Evolutionary conservation across 2,888 invertebrate species (phyloP).

Genomic region (Thymelicus lineola): DNA sequence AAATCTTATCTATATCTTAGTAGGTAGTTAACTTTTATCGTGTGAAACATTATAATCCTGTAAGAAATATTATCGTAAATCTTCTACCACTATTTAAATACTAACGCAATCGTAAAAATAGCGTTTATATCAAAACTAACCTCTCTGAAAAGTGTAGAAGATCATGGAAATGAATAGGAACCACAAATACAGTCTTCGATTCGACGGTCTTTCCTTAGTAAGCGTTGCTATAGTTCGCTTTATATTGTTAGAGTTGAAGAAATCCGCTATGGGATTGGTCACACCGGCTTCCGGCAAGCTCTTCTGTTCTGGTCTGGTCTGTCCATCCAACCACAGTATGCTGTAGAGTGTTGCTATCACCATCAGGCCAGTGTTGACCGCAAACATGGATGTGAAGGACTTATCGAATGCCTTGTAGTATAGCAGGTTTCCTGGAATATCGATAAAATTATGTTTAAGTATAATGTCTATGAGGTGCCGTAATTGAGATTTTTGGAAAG

Average conservation of each 20-base stretch:
- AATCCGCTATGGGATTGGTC: slow-evolving; percentile 87
- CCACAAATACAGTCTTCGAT: slow-evolving; percentile 87
- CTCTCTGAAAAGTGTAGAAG: slow-evolving; percentile 92
- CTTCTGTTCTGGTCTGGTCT: slow-evolving; percentile 87
- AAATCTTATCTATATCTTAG: no score
- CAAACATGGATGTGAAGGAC: slow-evolving; percentile 90
- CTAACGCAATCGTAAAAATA: slow-evolving; percentile 41
- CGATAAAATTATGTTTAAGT: no score
- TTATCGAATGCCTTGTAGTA: slow-evolving; percentile 85
- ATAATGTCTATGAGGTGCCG: no score
- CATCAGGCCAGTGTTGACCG: slow-evolving; percentile 87
- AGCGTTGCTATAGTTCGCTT: slow-evolving; percentile 86
- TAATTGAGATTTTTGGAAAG: no score
- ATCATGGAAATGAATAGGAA: slow-evolving; percentile 90
- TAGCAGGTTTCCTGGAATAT: slow-evolving; percentile 86
- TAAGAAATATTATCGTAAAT: no score
- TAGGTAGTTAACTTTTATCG: no score
- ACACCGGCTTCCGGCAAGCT: slow-evolving; percentile 85
- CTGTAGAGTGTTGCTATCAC: slow-evolving; percentile 87
- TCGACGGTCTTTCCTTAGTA: slow-evolving; percentile 83
- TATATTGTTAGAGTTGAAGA: slow-evolving; percentile 89
- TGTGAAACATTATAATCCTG: no score
- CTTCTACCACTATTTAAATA: no score
- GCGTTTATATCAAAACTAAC: slow-evolving; percentile 52
- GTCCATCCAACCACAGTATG: slow-evolving; percentile 87